Evolutionary conservation across 1,140 invertebrate species (phyloP).

Genomic region (Spodoptera frugiperda): DNA sequence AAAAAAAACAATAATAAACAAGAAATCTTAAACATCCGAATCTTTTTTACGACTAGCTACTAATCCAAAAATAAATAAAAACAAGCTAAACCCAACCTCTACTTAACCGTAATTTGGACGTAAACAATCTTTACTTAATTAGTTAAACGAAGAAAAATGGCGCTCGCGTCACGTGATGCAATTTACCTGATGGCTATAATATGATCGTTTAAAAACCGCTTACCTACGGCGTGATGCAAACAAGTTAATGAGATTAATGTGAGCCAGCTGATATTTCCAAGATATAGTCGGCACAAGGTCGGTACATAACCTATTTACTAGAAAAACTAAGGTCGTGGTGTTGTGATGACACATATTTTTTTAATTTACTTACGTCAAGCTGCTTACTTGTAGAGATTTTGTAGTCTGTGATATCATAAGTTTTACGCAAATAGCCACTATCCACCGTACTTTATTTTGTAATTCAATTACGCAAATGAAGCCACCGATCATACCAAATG

Average conservation of each 20-base stretch:
- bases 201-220: slow-evolving; percentile 35
- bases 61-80: slow-evolving; percentile 4
- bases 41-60: too few species aligned
- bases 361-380: background rate
- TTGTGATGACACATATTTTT: background rate
- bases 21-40: background rate
- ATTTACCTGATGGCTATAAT: slow-evolving; percentile 24
- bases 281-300: background rate
- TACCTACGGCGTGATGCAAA: background rate
- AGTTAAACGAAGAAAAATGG: slow-evolving; percentile 23
- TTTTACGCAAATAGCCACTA: too few species aligned
- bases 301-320: too few species aligned
- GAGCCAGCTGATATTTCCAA: slow-evolving; percentile 2
- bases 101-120: slow-evolving; percentile 7
- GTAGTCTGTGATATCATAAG: too few species aligned
- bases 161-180: slow-evolving; percentile 1
- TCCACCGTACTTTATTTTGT: too few species aligned
- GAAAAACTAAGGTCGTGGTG: background rate
- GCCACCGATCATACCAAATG: too few species aligned
- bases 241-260: slow-evolving; percentile 24
- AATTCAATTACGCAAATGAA: too few species aligned
- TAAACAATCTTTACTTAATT: slow-evolving; percentile 31
- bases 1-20: background rate
- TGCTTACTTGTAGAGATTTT: too few species aligned
- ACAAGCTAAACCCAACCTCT: background rate